A percentile compares a stretch with the other conserved stretches of the same genome.
Evolutionary conservation across 2,888 invertebrate species (phyloP).

Genomic region (Priocnemis perturbator): DNA sequence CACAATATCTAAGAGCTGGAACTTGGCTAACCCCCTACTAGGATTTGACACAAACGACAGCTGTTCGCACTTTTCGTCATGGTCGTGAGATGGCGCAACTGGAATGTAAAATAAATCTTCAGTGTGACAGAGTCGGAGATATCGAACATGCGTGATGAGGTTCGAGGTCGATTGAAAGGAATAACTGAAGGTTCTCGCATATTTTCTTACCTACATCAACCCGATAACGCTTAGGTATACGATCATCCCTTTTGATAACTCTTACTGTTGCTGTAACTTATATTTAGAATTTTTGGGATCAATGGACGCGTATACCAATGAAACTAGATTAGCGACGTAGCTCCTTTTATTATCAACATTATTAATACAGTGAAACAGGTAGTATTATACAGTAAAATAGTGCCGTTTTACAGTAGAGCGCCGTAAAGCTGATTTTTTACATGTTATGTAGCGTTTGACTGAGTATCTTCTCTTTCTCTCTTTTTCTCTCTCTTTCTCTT

Average conservation of each 20-base stretch:
- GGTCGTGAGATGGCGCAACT: slow-evolving; percentile 37
- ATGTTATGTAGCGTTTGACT: slow-evolving; percentile 53
- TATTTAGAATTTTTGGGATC: too few relatives aligned
- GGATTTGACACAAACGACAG: slow-evolving; percentile 68
- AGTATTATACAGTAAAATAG: slow-evolving; percentile 71
- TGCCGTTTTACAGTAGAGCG: slow-evolving; percentile 66
- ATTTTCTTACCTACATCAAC: neutral
- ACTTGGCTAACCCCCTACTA: slow-evolving; percentile 65
- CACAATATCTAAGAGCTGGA: slow-evolving; percentile 44
- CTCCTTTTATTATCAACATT: slow-evolving; percentile 70
- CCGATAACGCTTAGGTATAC: too few relatives aligned
- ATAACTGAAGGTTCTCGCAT: too few relatives aligned
- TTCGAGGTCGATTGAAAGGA: neutral
- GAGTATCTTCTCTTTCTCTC: slow-evolving; percentile 32
- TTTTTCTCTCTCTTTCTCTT: slow-evolving; percentile 3
- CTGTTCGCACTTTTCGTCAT: slow-evolving; percentile 55
- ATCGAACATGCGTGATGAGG: neutral
- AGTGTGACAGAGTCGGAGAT: neutral
- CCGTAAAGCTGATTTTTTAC: slow-evolving; percentile 62
- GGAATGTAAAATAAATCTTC: neutral
- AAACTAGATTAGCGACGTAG: slow-evolving; percentile 34
- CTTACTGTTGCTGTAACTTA: too few relatives aligned
- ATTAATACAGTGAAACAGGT: slow-evolving; percentile 70
- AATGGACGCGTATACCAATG: too few relatives aligned
- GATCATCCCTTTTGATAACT: too few relatives aligned